Evolutionary conservation across 2,888 invertebrate genomes (phyloP).

Genomic region (Pseudoips prasinana): DNA sequence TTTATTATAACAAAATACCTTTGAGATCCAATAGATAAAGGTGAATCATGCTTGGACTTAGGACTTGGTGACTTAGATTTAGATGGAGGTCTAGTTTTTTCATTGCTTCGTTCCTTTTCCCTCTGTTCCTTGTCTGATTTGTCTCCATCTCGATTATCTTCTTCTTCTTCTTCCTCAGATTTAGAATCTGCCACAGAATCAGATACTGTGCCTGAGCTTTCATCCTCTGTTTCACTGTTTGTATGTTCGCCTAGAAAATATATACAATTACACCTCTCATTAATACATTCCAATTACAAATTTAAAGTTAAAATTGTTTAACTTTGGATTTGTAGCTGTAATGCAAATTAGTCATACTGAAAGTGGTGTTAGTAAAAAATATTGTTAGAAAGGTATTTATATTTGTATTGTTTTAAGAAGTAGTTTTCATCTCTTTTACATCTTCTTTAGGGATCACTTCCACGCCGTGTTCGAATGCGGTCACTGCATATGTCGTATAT

Average conservation of each 20-base stretch:
- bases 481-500: too few species aligned
- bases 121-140: constrained; percentile 55
- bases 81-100: constrained; percentile 51
- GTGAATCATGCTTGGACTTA: constrained; percentile 53
- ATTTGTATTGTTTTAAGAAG: too few species aligned
- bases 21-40: constrained; percentile 62
- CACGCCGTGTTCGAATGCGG: too few species aligned
- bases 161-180: constrained; percentile 63
- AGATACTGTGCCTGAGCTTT: constrained; percentile 63
- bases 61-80: constrained; percentile 64
- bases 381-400: too few species aligned
- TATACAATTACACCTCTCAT: not conserved
- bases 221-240: constrained; percentile 76
- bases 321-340: too few species aligned
- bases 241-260: constrained; percentile 67
- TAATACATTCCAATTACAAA: constrained; percentile 7
- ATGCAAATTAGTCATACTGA: too few species aligned
- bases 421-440: too few species aligned
- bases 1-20: too few species aligned
- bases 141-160: constrained; percentile 45
- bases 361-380: too few species aligned
- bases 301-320: constrained; percentile 4
- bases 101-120: constrained; percentile 59
- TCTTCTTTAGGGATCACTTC: too few species aligned
- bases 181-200: constrained; percentile 70